Conservation (phyloP, 2,888 invertebrate genomes). For the Sarcophaga carnaria region DNA sequence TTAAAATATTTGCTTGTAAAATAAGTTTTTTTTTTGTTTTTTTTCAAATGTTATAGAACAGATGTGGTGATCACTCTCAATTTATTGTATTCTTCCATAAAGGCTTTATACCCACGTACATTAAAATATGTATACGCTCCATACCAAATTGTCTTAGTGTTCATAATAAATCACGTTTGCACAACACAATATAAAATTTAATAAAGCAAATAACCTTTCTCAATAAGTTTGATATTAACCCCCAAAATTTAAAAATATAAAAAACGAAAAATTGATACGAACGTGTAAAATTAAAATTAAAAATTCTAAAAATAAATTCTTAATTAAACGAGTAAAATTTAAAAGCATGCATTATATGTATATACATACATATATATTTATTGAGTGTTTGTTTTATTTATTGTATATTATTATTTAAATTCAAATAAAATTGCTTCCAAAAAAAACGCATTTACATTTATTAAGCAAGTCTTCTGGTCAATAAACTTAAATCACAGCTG, state of each 20-base stretch:
- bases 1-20: too few relatives aligned
- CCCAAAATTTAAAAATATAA: constrained; percentile 7
- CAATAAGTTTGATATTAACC: constrained; percentile 56
- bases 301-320: constrained; percentile 24
- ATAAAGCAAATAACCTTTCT: constrained; percentile 55
- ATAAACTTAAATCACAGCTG: constrained; percentile 26
- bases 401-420: constrained; percentile 9
- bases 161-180: constrained; percentile 30
- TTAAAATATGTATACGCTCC: too few relatives aligned
- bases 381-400: not conserved
- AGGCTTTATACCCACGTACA: too few relatives aligned
- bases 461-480: constrained; percentile 37
- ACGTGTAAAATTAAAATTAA: not conserved
- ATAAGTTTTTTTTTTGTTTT: too few relatives aligned
- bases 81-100: too few relatives aligned
- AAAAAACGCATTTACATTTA: not conserved
- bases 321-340: constrained; percentile 22
- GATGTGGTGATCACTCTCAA: too few relatives aligned
- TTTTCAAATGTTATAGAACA: too few relatives aligned
- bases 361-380: not conserved
- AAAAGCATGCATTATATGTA: not conserved
- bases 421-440: constrained; percentile 11
- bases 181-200: constrained; percentile 24
- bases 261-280: not conserved
- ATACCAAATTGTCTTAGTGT: too few relatives aligned